These are phyloP conservation scores for Acrobasis consociella DNA, from an alignment of 2,888 invertebrate species.

Conservation along the genomic window DNA sequence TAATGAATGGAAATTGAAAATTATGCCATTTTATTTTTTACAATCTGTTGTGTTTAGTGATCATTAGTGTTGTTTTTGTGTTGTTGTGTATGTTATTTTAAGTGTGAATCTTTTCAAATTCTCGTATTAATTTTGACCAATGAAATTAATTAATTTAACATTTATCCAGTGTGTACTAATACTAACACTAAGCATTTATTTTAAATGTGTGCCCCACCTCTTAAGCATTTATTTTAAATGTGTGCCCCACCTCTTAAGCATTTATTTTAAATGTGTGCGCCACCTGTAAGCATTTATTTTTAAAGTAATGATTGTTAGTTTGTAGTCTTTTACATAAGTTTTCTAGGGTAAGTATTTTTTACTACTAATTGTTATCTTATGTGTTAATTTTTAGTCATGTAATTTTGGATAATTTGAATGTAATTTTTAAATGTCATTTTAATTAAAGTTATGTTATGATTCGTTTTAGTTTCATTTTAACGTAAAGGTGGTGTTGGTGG, in stretches of 20 bases:
- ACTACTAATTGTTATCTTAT: slow-evolving; percentile 24
- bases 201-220: too few species aligned
- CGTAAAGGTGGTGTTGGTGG: too few species aligned
- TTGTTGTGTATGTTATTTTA: neutral
- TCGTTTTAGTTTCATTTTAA: slow-evolving; percentile 18
- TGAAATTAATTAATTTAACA: too few species aligned
- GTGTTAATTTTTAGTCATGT: slow-evolving; percentile 31
- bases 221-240: too few species aligned
- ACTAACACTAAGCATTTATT: too few species aligned
- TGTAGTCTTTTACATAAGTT: slow-evolving; percentile 31
- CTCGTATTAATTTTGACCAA: too few species aligned
- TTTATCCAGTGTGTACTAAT: too few species aligned
- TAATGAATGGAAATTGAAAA: neutral
- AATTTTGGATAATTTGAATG: slow-evolving; percentile 32
- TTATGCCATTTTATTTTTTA: neutral
- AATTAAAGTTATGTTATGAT: slow-evolving; percentile 27
- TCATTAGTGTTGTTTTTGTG: neutral
- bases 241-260: neutral
- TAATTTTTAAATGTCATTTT: slow-evolving; percentile 30
- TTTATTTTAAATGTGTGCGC: slow-evolving; percentile 5
- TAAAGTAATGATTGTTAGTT: slow-evolving; percentile 1
- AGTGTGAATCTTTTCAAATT: neutral
- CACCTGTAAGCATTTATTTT: slow-evolving; percentile 8
- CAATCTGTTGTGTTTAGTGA: neutral
- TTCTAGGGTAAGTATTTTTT: slow-evolving; percentile 60